Conservation (phyloP, 2,797 vertebrate genomes). For the Meriones psammophilus region DNA sequence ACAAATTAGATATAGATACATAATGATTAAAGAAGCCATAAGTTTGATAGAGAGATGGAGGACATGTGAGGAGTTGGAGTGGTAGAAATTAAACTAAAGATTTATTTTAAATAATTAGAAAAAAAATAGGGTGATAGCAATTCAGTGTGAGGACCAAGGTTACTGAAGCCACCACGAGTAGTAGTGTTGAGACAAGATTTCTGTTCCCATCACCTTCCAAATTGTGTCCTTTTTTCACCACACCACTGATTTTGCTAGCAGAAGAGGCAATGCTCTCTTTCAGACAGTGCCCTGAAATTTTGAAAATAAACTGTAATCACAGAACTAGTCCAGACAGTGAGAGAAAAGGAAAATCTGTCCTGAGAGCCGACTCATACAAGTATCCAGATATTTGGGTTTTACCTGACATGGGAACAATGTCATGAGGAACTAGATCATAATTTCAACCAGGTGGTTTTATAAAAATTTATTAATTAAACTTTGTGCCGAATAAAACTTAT, state of each 20-base stretch:
- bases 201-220: background rate
- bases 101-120: background rate
- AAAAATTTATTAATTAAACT: background rate
- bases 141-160: background rate
- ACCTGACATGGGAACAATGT: background rate
- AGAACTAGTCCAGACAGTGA: background rate
- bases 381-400: background rate
- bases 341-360: background rate
- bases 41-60: background rate
- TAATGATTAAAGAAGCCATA: background rate
- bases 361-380: background rate
- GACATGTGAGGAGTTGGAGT: background rate
- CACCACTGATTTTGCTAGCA: background rate
- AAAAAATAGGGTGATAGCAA: background rate
- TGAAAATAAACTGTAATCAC: constrained; percentile 41
- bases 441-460: background rate
- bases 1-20: background rate
- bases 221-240: background rate
- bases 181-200: background rate
- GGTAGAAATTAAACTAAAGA: background rate
- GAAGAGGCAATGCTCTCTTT: constrained; percentile 28
- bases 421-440: background rate
- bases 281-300: constrained; percentile 44
- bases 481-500: background rate
- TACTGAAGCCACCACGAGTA: background rate